A percentile compares a stretch with the other conserved stretches of the same genome.
These are phyloP conservation scores for Melanotaenia duboulayi DNA, from an alignment of 2,113 vertebrate species.

Conservation along the genomic window DNA sequence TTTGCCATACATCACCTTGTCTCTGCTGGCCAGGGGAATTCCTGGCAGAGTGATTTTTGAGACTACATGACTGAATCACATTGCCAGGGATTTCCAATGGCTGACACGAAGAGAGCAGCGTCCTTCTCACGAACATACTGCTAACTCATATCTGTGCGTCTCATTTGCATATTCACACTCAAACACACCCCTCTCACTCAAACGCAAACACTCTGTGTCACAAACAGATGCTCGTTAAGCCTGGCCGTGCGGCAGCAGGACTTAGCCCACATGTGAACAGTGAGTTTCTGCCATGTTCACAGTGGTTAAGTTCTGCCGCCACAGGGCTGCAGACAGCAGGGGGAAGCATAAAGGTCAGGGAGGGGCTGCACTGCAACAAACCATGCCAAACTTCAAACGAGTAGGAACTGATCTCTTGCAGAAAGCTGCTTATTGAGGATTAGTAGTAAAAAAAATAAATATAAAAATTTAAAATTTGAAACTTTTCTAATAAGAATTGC, in stretches of 20 bases:
- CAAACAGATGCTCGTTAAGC: slow-evolving; percentile 2
- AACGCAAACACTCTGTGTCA: slow-evolving; percentile 32
- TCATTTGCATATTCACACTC: slow-evolving; percentile 45
- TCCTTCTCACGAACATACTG: slow-evolving; percentile 14
- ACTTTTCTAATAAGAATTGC: too few relatives aligned
- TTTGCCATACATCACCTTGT: slow-evolving; percentile 13
- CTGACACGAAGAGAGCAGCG: slow-evolving; percentile 79
- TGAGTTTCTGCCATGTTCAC: slow-evolving; percentile 87
- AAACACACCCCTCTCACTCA: slow-evolving; percentile 19
- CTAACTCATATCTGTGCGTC: slow-evolving; percentile 22
- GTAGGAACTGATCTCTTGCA: not conserved
- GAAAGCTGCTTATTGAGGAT: not conserved
- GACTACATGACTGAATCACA: slow-evolving; percentile 91
- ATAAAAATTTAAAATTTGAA: too few relatives aligned
- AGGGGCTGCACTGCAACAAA: slow-evolving; percentile 39
- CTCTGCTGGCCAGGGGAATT: slow-evolving; percentile 90
- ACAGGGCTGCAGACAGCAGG: slow-evolving; percentile 64
- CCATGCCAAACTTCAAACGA: slow-evolving; percentile 8
- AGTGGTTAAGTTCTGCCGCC: slow-evolving; percentile 96
- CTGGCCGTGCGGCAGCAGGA: slow-evolving; percentile 84
- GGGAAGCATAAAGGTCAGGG: slow-evolving; percentile 52
- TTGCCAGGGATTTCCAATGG: slow-evolving; percentile 99
- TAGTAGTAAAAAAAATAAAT: too few relatives aligned
- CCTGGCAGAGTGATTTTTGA: slow-evolving; percentile 96
- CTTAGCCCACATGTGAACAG: slow-evolving; percentile 93